Percentiles rank a stretch among this genome's conserved stretches.
phyloP scores from a whole-genome alignment of 2,113 vertebrate genomes.

The Noctilio leporinus region DNA sequence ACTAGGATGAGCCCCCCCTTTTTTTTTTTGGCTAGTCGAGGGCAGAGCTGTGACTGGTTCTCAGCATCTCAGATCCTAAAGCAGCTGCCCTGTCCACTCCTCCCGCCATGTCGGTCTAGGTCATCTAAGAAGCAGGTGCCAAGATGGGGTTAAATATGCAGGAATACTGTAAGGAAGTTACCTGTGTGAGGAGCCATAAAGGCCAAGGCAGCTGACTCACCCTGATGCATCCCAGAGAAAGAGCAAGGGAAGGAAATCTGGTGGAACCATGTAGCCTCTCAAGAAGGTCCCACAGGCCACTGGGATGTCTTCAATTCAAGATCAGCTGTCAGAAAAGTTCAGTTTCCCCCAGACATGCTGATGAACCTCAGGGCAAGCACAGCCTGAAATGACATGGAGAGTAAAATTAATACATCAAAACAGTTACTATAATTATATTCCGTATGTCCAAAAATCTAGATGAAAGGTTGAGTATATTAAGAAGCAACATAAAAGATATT shows the following conservation, averaged over 20 bases:
- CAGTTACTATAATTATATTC: background rate
- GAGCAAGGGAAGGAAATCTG: background rate
- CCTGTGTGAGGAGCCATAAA: background rate
- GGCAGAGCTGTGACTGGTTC: background rate
- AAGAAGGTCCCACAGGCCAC: background rate
- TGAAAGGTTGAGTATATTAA: background rate
- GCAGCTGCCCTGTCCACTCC: too few relatives aligned
- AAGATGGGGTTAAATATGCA: background rate
- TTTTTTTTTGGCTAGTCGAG: too few relatives aligned
- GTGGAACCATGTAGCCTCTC: background rate
- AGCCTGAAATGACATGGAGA: background rate
- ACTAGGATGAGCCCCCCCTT: too few relatives aligned
- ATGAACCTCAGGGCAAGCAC: background rate
- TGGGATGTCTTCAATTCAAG: background rate
- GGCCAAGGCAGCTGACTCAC: background rate
- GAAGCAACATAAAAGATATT: background rate
- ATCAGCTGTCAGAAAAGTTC: background rate
- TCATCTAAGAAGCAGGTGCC: background rate
- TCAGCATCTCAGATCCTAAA: background rate
- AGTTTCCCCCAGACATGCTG: background rate
- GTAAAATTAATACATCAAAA: background rate
- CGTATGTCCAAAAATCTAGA: background rate
- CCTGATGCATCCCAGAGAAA: accelerated
- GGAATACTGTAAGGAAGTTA: too few relatives aligned
- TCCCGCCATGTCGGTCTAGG: accelerated